Base-by-base conservation (phyloP, 1,140 invertebrate species). In the Leptinotarsa defecta region DNA sequence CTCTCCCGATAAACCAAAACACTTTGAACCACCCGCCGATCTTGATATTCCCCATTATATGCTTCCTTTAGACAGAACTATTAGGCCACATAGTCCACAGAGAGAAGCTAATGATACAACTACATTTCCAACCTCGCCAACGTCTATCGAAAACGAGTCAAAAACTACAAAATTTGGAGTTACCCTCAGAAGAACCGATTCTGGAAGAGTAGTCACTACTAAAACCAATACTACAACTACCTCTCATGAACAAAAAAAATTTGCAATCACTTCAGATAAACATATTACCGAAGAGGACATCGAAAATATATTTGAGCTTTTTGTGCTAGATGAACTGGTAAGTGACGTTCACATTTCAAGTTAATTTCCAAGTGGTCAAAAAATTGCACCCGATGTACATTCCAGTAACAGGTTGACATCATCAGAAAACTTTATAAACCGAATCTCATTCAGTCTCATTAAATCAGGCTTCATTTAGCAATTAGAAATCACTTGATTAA, bases 271-370 rank as follows among this genome's bases (percentile, higher is more conserved):
- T 19, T 68, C 27, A 86, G 52, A 57, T 17, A 13, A 76, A 48
- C 64, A 52, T n/a, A 74, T 81, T 13, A 78, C 81, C 57, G 86
- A 88, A 71, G 85, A 86, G 75, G 85, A 90, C 73, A 90, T 94
- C 74, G 92, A 94, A 83, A 89, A 92, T 75, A 92, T 94, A 74
- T 91, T 89, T 76, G 91, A 93, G 78, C 80, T 93, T 73, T 87
- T 89, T 80, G 83, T 91, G 74, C 86, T 94, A 64, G 92, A 94
- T 85, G 86, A 88, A 86, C 88, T 93, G 87, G 91, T 92, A 84
- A 87, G 83, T 79, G 71, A 57, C n/a, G n/a, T 57, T 24, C 34
- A 34, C 34, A 34, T 34, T 34, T 34, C 34, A 8, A 34, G 34
- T 34, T 27, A 27, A 6, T 27, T 27, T 27, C 27, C 6, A 27